Conservation (phyloP, 2,888 invertebrate species). For the Chydorus sphaericus region DNA sequence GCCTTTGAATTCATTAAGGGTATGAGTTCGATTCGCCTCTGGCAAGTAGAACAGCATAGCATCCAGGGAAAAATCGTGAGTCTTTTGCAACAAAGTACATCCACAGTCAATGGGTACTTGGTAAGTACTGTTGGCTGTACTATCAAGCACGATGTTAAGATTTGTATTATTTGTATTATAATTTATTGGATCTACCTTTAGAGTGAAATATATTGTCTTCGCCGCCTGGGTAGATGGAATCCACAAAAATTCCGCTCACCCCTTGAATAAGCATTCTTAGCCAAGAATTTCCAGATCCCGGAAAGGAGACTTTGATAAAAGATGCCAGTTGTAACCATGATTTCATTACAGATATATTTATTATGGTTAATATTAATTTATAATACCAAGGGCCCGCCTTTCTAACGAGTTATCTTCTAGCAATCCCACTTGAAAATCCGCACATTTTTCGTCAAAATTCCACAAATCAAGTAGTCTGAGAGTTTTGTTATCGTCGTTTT, state of each 20-base stretch:
- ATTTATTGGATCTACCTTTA: no score
- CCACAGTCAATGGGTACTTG: conserved; percentile 24
- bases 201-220: not conserved
- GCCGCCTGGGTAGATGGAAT: not conserved
- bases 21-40: conserved; percentile 11
- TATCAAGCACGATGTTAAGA: not conserved
- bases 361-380: no score
- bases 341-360: no score
- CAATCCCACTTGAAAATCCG: not conserved
- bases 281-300: conserved; percentile 75
- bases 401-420: no score
- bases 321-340: not conserved
- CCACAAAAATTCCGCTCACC: not conserved
- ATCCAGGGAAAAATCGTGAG: conserved; percentile 22
- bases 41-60: conserved; percentile 10
- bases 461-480: conserved; percentile 5
- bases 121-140: conserved; percentile 15
- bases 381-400: no score
- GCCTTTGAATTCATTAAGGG: conserved; percentile 16
- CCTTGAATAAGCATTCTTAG: conserved; percentile 46
- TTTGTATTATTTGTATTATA: not conserved
- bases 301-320: conserved; percentile 57
- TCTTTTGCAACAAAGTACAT: conserved; percentile 26
- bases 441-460: not conserved
- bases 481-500: not conserved